phyloP scores from a whole-genome alignment of 2,888 invertebrate species.

The Drosophila prostipennis region DNA sequence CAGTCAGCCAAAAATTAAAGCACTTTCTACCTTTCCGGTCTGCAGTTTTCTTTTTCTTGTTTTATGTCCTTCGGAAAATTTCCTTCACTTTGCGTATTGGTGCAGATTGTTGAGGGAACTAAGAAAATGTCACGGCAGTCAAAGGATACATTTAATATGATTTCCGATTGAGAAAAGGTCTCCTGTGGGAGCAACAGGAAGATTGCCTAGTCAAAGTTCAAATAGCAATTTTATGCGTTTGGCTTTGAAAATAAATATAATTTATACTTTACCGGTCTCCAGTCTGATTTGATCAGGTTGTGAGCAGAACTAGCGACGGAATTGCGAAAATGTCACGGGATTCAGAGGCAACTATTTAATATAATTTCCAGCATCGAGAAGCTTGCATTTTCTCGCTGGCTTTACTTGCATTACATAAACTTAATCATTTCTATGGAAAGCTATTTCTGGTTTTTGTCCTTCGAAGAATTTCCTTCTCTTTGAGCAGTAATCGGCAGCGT shows the following conservation, averaged over 20 bases:
- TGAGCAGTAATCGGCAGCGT: no score
- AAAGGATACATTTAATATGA: not conserved
- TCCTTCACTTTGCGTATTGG: not conserved
- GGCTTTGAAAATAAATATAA: no score
- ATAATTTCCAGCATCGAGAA: not conserved
- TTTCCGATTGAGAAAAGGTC: not conserved
- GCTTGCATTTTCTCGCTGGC: not conserved
- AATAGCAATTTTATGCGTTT: no score
- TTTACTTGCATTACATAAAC: no score
- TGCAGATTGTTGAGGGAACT: slow-evolving; percentile 3
- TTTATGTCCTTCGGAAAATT: not conserved
- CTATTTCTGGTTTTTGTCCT: not conserved
- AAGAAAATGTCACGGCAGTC: not conserved
- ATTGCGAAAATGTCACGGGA: not conserved
- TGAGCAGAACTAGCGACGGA: no score
- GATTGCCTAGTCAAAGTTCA: no score
- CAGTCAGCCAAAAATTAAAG: slow-evolving; percentile 67
- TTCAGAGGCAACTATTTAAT: no score
- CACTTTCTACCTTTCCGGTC: slow-evolving; percentile 30
- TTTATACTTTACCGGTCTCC: no score
- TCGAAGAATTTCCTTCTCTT: not conserved
- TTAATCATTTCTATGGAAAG: no score
- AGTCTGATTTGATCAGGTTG: no score
- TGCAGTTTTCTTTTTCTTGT: slow-evolving; percentile 28
- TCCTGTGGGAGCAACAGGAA: not conserved